phyloP scores from a whole-genome alignment of 2,888 invertebrate genomes.

The Ariolimax columbianus region DNA sequence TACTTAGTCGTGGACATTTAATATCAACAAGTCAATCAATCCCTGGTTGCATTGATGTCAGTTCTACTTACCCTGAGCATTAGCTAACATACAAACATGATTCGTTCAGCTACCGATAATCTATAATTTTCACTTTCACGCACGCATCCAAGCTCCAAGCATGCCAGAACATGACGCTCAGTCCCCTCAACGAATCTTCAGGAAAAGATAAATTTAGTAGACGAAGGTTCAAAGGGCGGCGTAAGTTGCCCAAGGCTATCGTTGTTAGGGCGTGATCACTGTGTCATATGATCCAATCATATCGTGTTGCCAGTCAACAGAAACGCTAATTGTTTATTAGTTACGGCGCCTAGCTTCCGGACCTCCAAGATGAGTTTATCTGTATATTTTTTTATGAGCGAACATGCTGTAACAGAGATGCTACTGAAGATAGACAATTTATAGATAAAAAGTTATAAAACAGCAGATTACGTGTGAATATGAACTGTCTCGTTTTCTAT shows the following conservation, averaged over 20 bases:
- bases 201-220: neutral
- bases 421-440: no score
- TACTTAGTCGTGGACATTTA: no score
- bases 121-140: neutral
- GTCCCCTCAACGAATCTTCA: neutral
- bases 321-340: conserved; percentile 12
- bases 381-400: neutral
- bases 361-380: neutral
- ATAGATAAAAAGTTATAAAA: no score
- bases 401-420: no score
- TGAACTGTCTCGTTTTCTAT: no score
- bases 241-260: neutral
- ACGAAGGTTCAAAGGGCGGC: neutral
- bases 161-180: no score
- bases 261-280: neutral
- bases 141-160: neutral
- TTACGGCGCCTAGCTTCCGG: neutral
- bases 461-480: no score
- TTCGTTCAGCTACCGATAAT: neutral
- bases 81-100: neutral
- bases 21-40: no score
- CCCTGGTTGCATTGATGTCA: neutral
- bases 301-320: conserved; percentile 32
- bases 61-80: neutral
- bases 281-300: conserved; percentile 40